Base-by-base conservation (phyloP, 2,113 vertebrate species). In the Gavia stellata region DNA sequence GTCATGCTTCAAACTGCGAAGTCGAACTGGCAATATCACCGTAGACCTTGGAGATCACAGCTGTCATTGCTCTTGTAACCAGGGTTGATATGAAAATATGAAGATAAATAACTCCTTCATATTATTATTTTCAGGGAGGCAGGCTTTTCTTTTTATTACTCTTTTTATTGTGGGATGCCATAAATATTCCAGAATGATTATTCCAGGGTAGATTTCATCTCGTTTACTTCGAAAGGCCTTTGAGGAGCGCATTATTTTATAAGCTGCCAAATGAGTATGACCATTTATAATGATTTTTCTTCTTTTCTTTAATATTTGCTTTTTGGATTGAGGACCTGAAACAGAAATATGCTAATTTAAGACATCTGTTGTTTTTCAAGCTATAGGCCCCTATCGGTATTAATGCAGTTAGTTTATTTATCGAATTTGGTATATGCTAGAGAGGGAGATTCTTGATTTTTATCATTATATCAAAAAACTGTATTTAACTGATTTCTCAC, bases 301-400 rank as follows among this genome's bases (percentile, higher is more conserved):
- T 90, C 87, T 95, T 94, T 94, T 92, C 83, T 94, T 96, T 93
- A 97, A 93, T 96, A 96, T 88, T 90, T 92, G 62, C 73, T 91
- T 96, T 95, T 97, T 96, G 94, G 95, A 96, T 95, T 82, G 86
- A 92, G 87, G 81, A 96, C 94, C 92, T 78, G 85, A 95, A 97
- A 95, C 86, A 94, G 89, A 96, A 97, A 96, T 96, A 95, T 92
- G 91, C 63, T 96, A 97, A 97, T 94, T 96, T 93, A 94, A 97
- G 94, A 96, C 93, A 97, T 96, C 94, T 97, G 95, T 95, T 97
- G 95, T 96, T 97, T 97, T 96, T 94, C 80, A 81, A 96, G 82
- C 80, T 95, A 95, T 91, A 94, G 94, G 90, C 50, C 53, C 11
- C 50, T 96, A 67, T 86, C 4, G 1, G 63, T 96, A 88, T 92